Base-by-base conservation (phyloP, 2,888 invertebrate genomes). In the Limenitis camilla region DNA sequence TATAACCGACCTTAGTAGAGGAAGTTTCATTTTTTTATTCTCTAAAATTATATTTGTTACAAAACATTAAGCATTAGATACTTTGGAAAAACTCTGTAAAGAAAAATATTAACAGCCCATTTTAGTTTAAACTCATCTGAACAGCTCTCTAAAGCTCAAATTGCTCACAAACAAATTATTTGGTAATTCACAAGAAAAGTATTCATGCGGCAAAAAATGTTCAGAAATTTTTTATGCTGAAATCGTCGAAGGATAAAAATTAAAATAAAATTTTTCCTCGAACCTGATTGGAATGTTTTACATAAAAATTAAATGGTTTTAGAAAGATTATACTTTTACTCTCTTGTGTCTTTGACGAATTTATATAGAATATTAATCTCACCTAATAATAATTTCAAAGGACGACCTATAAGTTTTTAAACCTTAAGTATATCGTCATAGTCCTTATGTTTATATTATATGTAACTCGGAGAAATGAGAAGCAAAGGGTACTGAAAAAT, bases 241-340 rank as follows among this genome's bases (percentile, higher is more conserved):
- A 49, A 32, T 42, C 45, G 19, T 49, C 39, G 41, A 53, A 52
- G 33, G 8, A 45, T 45, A 53, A 56, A 53, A 53, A 56, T 56
- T 56, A 56, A 53, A 56, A 53, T 51, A 36, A 32, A 56, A 54
- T 48, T 53, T 56, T 52, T 45, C 38, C 29, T 51, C 40, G 41
- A 44, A 50, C 40, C 40, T 30, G 19, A 36, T 41, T 47, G 38
- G 27, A 33, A 27, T 29, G 31, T 31, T 36, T 27, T 11, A 11
- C 38, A 28, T 27, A 31, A 41, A 44, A 44, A 11, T 42, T 32
- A 49, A 40, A 40, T 33, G 49, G 36, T 38, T 50, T 39, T 27
- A 32, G 36, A 36, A 36, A 30, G 36, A 45, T 36, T 45, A 19
- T 19, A 19, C 19, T 19, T 19, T 19, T 19, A 19, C 19, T 19